These are phyloP conservation scores for Mesitornis unicolor DNA, from an alignment of 2,113 vertebrate genomes.

Conservation along the genomic window DNA sequence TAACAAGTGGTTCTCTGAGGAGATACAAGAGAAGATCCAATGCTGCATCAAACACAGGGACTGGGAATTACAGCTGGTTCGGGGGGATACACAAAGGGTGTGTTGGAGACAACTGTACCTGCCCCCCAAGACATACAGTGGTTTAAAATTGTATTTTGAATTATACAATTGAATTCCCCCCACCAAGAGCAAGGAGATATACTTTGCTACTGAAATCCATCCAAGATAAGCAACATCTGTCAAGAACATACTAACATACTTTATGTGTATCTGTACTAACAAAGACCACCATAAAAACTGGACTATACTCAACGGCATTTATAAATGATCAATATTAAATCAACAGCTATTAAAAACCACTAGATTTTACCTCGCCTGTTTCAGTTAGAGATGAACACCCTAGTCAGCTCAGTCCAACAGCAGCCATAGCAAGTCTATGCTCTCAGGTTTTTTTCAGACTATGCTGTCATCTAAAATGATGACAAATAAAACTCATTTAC, in stretches of 20 bases:
- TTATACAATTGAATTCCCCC: not conserved
- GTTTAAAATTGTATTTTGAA: not conserved
- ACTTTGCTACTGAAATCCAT: not conserved
- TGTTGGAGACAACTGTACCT: not conserved
- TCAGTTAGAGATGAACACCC: not conserved
- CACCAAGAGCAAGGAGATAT: not conserved
- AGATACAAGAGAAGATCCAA: not conserved
- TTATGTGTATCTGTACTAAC: not conserved
- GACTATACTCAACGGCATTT: not conserved
- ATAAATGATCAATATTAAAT: not conserved
- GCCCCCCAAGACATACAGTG: not conserved
- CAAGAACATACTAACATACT: not conserved
- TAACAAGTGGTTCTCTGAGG: not conserved
- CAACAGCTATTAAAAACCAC: not conserved
- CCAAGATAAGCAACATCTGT: not conserved
- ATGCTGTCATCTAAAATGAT: not conserved
- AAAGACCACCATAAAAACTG: not conserved
- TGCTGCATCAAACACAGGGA: accelerated
- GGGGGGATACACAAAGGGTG: not conserved
- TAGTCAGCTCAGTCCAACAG: not conserved
- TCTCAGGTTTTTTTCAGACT: not conserved
- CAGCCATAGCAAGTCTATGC: not conserved
- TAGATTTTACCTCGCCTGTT: not conserved
- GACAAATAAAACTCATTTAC: not conserved
- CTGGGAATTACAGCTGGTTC: not conserved